Evolutionary conservation across 2,888 invertebrate genomes (phyloP), one percentile per base, ranked within the genome.

Genomic region (Charanyca ferruginea): DNA sequence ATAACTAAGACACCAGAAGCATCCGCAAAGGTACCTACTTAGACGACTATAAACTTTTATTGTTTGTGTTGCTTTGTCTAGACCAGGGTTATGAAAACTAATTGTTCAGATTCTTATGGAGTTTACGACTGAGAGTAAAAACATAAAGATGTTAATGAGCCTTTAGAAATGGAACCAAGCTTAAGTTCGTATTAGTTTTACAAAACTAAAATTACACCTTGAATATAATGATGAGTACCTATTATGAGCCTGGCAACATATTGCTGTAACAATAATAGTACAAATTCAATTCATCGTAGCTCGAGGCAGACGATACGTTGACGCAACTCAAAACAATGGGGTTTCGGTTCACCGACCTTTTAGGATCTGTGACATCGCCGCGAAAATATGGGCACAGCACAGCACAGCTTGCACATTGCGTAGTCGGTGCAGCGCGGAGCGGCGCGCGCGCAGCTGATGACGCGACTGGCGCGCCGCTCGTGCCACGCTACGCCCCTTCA

Each of bases 251-350:
- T 90, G 87, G 89, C 89, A 91, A 90, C 81, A 85, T 83, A 86
- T 90, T 89, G 87, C 83, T 87, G 85, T 68, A 76, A 77, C 89
- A 92, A 93, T 91, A 91, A 90, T 91, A 88, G 87, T 91, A 92
- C 90, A 91, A 92, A 93, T 93, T 93, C 87, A 91, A 93, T 91
- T 92, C 89, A 92, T 88, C 88, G 88, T 90, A 89, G 87, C 85
- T 86, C 85, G 87, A 90, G 89, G 93, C 93, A 94, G 94, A 94
- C 89, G 93, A 90, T 93, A 88, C 89, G 91, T 89, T 95, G 93
- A 93, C 93, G 95, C 94, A 95, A 95, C 89, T 85, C 89, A 87
- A 92, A 91, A 95, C 95, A 95, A 95, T 94, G 90, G 93, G 89
- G 89, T 91, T 91, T 91, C 87, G 87, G 94, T 93, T 94, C 94